Base-by-base conservation (phyloP, 2,888 invertebrate species). In the Melipona bicolor region DNA sequence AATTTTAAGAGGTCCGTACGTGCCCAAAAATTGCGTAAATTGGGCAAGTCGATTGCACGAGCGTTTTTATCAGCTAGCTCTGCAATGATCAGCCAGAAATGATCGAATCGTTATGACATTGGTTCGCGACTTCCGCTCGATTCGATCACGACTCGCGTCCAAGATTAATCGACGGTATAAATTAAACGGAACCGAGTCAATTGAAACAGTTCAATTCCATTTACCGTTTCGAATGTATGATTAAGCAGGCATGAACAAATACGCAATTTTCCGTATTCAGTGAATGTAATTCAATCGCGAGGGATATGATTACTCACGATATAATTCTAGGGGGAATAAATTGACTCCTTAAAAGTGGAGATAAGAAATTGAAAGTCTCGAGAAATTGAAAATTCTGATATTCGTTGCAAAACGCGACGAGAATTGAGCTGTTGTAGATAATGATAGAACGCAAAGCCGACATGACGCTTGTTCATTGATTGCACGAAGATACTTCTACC, bases 1-100 rank as follows among this genome's bases (percentile, higher is more conserved):
- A 74, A 67, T 84, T 85, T 85, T 77, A 61, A 80, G 64, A 61
- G 56, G 50, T 19, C 72, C 27, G 59, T 75, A 59, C 75, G 59
- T 75, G 75, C 32, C 64, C 76, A 61, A 77, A 77, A 77, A 84
- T 84, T 71, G 76, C 74, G 65, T 76, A 73, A 88, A 84, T 88
- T 75, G 77, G 65, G 62, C 78, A 52, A 76, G 54, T 19, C 13
- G 71, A 21, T 88, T 88, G 78, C 85, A 64, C 80, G 86, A 88
- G 21, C 27, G n/a, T 49, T 59, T 32, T 59, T 70, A 81, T 72
- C 74, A 72, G 70, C 71, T 77, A 72, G 70, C 71, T 77, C 36
- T 27, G 50, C 75, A 19, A 70, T 59, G 70, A 81, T 75, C 75
- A 69, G 27, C 24, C 68, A 77, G 75, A 86, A 81, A 73, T 70